phyloP scores from a whole-genome alignment of 37 sponge, comb jelly and placozoan species.

The Corticium candelabrum region DNA sequence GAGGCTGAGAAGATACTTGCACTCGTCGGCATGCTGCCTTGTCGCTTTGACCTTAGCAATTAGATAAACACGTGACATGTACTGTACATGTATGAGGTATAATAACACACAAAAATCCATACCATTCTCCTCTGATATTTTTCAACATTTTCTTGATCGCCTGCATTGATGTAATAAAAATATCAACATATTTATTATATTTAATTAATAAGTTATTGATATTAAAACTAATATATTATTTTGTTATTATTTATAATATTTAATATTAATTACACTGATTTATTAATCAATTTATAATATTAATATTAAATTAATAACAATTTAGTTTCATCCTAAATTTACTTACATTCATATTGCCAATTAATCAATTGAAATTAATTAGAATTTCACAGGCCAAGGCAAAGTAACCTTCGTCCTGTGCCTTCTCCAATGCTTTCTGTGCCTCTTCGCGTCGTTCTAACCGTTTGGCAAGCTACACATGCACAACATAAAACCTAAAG shows the following conservation, averaged over 20 bases:
- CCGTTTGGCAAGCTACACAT: conserved; percentile 64
- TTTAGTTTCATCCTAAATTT: too few relatives aligned
- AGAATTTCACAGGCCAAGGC: too few relatives aligned
- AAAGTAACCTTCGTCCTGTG: conserved; percentile 78
- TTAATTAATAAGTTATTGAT: too few relatives aligned
- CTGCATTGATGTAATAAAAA: too few relatives aligned
- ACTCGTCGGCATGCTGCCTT: conserved; percentile 75
- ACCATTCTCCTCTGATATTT: conserved; percentile 81
- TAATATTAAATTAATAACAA: too few relatives aligned
- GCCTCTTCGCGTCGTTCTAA: conserved; percentile 88
- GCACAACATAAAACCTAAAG: not conserved
- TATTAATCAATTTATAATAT: too few relatives aligned
- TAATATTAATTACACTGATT: too few relatives aligned
- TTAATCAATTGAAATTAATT: too few relatives aligned
- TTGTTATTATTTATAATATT: too few relatives aligned
- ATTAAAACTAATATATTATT: too few relatives aligned
- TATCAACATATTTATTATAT: too few relatives aligned
- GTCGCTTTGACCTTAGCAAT: conserved; percentile 79
- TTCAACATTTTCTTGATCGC: conserved; percentile 77
- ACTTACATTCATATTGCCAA: too few relatives aligned
- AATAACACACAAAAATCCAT: conserved; percentile 8
- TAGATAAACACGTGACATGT: not conserved
- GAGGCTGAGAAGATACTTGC: conserved; percentile 69
- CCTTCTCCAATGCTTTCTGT: conserved; percentile 60
- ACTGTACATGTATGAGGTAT: not conserved